These are phyloP conservation scores for Rhodeus uyekii DNA, from an alignment of 2,797 vertebrate genomes.

Conservation along the genomic window DNA sequence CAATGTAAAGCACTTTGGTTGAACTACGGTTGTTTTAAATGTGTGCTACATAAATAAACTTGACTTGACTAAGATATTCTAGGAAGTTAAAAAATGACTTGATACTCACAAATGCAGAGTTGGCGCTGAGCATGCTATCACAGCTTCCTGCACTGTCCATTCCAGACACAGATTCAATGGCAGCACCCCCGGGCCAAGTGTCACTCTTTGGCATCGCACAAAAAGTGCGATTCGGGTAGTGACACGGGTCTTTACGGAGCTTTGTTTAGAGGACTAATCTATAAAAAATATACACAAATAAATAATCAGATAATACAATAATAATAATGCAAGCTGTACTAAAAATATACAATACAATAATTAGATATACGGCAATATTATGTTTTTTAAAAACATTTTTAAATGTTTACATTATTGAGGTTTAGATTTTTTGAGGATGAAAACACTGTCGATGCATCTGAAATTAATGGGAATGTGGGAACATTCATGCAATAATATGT, in stretches of 20 bases:
- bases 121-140: conserved; percentile 85
- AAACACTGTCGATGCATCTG: not conserved
- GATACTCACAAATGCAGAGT: conserved; percentile 79
- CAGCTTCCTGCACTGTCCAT: conserved; percentile 81
- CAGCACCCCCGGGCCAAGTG: conserved; percentile 77
- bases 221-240: conserved; percentile 14
- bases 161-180: conserved; percentile 73
- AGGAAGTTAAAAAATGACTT: not conserved
- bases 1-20: no score
- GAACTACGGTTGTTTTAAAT: no score
- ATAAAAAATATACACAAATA: not conserved
- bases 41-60: no score
- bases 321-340: not conserved
- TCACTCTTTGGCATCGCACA: conserved; percentile 85
- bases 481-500: no score
- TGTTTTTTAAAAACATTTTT: no score
- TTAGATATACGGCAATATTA: not conserved
- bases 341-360: not conserved
- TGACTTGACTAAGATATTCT: not conserved
- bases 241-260: conserved; percentile 26
- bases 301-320: not conserved
- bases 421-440: no score
- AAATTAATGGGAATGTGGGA: no score
- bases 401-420: no score
- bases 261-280: conserved; percentile 24